Percentiles rank a stretch among this genome's conserved stretches.
These are phyloP conservation scores for Pogonomyrmex barbatus DNA, from an alignment of 1,140 invertebrate species.

Conservation along the genomic window DNA sequence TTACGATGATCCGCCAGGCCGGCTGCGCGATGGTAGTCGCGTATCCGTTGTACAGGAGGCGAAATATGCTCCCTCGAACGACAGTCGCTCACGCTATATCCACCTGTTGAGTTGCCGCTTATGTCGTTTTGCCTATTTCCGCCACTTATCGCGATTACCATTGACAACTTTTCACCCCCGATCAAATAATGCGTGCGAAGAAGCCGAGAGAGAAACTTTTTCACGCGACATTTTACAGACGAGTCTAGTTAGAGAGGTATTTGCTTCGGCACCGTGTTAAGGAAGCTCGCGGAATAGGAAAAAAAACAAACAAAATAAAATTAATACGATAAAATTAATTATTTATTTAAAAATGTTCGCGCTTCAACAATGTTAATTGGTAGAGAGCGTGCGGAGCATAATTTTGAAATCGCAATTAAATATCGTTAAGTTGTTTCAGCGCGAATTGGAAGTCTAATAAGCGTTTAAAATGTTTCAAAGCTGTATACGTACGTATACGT, in stretches of 20 bases:
- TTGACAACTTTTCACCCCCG: neutral
- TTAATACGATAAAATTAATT: neutral
- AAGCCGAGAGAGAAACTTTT: neutral
- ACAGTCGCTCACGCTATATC: conserved; percentile 78
- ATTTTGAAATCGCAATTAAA: neutral
- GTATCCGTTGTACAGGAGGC: conserved; percentile 58
- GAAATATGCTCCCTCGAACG: conserved; percentile 74
- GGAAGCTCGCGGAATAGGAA: neutral
- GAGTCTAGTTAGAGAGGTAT: neutral
- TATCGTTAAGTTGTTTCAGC: neutral
- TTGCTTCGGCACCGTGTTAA: neutral
- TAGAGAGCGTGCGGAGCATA: neutral
- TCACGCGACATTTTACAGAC: neutral
- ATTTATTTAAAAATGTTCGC: neutral
- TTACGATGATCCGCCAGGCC: conserved; percentile 63
- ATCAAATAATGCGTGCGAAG: neutral
- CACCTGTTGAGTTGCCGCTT: conserved; percentile 79
- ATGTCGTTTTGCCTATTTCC: conserved; percentile 37
- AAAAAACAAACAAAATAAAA: neutral
- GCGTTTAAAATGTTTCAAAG: neutral
- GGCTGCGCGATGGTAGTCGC: conserved; percentile 59
- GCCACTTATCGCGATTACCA: conserved; percentile 17
- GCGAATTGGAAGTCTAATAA: neutral
- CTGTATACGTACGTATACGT: neutral
- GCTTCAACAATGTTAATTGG: neutral